These are phyloP conservation scores for Chelonia mydas DNA, from an alignment of 2,797 vertebrate species.

Conservation along the genomic window DNA sequence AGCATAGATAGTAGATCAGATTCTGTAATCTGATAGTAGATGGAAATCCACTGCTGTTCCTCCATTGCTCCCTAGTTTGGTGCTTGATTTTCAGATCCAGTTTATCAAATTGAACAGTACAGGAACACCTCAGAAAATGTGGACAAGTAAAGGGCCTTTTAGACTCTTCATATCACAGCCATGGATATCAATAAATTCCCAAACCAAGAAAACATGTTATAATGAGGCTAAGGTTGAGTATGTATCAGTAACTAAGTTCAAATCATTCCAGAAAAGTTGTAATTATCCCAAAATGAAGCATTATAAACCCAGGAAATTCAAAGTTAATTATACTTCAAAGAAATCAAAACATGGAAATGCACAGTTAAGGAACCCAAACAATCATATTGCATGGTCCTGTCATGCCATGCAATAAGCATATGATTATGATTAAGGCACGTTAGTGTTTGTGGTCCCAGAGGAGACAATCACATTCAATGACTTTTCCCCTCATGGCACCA, in stretches of 20 bases:
- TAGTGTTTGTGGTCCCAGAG: neutral
- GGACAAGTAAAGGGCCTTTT: neutral
- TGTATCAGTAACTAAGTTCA: neutral
- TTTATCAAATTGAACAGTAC: neutral
- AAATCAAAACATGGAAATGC: neutral
- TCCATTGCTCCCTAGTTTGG: neutral
- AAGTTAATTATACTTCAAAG: neutral
- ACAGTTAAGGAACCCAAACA: neutral
- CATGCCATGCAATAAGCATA: neutral
- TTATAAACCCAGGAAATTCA: neutral
- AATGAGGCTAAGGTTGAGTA: neutral
- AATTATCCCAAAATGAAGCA: neutral
- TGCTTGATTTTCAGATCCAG: neutral
- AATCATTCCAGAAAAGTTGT: neutral
- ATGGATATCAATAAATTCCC: neutral
- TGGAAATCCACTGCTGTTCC: neutral
- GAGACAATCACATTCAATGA: neutral
- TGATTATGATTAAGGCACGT: neutral
- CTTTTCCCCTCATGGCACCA: too few relatives aligned
- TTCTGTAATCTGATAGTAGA: neutral
- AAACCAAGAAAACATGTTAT: neutral
- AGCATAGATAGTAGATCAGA: neutral
- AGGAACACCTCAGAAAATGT: neutral
- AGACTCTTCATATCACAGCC: neutral
- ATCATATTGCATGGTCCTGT: neutral